A percentile compares a stretch with the other conserved stretches of the same genome.
Evolutionary conservation across 2,888 invertebrate genomes (phyloP).

Genomic region (Agriopis leucophaearia): DNA sequence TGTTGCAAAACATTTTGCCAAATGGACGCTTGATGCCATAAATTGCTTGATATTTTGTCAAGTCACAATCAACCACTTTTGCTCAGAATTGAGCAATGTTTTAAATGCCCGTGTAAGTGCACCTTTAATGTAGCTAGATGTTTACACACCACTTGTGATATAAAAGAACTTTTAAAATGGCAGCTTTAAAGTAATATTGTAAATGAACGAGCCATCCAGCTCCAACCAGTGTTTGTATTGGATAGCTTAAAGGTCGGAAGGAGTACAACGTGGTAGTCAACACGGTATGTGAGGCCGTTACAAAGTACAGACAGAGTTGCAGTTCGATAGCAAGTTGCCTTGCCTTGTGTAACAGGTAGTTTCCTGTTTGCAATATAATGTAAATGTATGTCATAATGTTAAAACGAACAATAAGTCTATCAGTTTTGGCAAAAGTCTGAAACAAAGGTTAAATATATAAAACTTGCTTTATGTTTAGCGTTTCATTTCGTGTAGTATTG

Average conservation of each 20-base stretch:
- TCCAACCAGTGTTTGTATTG: too few relatives aligned
- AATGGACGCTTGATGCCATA: neutral
- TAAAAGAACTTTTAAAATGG: too few relatives aligned
- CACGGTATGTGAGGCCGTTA: too few relatives aligned
- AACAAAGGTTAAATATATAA: slow-evolving; percentile 67
- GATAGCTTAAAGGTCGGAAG: too few relatives aligned
- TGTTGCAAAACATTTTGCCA: neutral
- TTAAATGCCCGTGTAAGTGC: too few relatives aligned
- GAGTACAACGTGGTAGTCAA: too few relatives aligned
- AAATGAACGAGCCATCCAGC: too few relatives aligned
- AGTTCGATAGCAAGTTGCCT: neutral
- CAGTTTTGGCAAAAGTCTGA: slow-evolving; percentile 82
- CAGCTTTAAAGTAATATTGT: too few relatives aligned
- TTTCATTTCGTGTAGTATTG: slow-evolving; percentile 45
- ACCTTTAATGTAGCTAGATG: too few relatives aligned
- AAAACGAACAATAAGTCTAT: slow-evolving; percentile 62
- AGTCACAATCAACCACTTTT: neutral
- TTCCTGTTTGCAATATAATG: slow-evolving; percentile 58
- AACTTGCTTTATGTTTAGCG: slow-evolving; percentile 73
- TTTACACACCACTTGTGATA: too few relatives aligned
- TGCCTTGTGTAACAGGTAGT: slow-evolving; percentile 18
- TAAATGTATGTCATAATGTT: slow-evolving; percentile 62
- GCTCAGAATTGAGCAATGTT: neutral
- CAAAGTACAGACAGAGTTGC: neutral
- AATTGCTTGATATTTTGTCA: neutral